A percentile compares a stretch with the other conserved stretches of the same genome.
These are phyloP conservation scores for Diaprepes abbreviatus DNA, from an alignment of 2,888 invertebrate genomes.

Conservation along the genomic window DNA sequence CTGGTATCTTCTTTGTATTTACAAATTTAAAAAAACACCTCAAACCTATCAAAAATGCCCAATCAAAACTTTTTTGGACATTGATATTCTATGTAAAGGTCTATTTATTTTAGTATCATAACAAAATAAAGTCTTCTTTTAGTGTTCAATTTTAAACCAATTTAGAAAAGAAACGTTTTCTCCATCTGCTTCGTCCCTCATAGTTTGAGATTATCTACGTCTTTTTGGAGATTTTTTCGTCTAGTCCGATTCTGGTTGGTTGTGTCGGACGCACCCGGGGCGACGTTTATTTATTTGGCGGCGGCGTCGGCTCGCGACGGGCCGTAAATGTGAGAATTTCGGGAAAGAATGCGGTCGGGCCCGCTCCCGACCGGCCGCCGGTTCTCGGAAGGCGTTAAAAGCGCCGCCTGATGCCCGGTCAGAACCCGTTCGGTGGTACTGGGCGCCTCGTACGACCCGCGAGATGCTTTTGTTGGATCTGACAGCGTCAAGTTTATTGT, in stretches of 20 bases:
- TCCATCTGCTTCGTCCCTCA: too few relatives aligned
- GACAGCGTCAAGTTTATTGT: constrained; percentile 14
- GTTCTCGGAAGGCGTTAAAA: constrained; percentile 65
- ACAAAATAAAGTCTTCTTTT: too few relatives aligned
- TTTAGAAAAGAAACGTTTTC: too few relatives aligned
- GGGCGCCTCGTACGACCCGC: constrained; percentile 22
- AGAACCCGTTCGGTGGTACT: constrained; percentile 9
- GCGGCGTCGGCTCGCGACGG: constrained; percentile 44
- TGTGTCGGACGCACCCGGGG: constrained; percentile 27
- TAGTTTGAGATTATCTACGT: too few relatives aligned
- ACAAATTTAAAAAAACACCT: too few relatives aligned
- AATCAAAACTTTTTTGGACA: too few relatives aligned
- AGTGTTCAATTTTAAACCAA: too few relatives aligned
- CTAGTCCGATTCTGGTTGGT: constrained; percentile 13
- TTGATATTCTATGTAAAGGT: too few relatives aligned
- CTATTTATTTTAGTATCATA: too few relatives aligned
- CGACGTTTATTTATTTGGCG: constrained; percentile 41
- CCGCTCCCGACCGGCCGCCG: constrained; percentile 53
- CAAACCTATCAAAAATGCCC: too few relatives aligned
- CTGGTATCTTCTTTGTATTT: too few relatives aligned
- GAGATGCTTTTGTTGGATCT: constrained; percentile 19
- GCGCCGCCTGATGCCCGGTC: constrained; percentile 53
- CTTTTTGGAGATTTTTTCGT: background rate
- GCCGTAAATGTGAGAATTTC: constrained; percentile 48
- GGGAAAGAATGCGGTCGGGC: constrained; percentile 48